A percentile compares a stretch with the other conserved stretches of the same genome.
phyloP scores from a whole-genome alignment of 2,113 vertebrate species.

The Oceanodroma tethys region DNA sequence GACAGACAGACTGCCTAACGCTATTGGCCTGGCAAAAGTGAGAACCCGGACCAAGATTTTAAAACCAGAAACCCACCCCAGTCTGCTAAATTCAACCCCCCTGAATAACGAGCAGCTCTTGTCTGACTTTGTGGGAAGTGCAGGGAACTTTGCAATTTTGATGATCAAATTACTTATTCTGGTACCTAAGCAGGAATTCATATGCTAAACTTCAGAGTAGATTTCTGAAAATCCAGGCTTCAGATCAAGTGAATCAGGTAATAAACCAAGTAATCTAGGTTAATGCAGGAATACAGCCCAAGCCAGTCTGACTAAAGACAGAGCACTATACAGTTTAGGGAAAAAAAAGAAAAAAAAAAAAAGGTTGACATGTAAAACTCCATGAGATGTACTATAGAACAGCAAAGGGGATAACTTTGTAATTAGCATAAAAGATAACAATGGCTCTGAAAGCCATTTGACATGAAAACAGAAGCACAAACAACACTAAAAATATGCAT shows the following conservation, averaged over 20 bases:
- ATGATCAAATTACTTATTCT: neutral
- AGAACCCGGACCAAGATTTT: neutral
- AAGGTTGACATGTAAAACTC: neutral
- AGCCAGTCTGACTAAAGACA: neutral
- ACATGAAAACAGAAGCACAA: neutral
- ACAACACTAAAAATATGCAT: constrained; percentile 34
- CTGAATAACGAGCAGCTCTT: neutral
- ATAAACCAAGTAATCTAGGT: neutral
- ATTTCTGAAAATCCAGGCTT: neutral
- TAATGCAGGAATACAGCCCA: neutral
- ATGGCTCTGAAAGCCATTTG: constrained; percentile 27
- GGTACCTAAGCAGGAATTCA: neutral
- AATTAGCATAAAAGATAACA: constrained; percentile 15
- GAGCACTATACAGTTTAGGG: neutral
- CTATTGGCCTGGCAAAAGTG: neutral
- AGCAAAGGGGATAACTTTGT: neutral
- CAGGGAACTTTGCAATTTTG: neutral
- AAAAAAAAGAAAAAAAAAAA: neutral
- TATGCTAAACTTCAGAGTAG: neutral
- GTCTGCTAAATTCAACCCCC: neutral
- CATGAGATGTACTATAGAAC: neutral
- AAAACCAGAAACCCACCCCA: neutral
- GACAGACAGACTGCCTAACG: neutral
- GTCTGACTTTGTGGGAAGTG: neutral
- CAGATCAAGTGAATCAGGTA: neutral